Evolutionary conservation across 2,888 invertebrate genomes (phyloP).

Genomic region (Megaustenia siamemsis): DNA sequence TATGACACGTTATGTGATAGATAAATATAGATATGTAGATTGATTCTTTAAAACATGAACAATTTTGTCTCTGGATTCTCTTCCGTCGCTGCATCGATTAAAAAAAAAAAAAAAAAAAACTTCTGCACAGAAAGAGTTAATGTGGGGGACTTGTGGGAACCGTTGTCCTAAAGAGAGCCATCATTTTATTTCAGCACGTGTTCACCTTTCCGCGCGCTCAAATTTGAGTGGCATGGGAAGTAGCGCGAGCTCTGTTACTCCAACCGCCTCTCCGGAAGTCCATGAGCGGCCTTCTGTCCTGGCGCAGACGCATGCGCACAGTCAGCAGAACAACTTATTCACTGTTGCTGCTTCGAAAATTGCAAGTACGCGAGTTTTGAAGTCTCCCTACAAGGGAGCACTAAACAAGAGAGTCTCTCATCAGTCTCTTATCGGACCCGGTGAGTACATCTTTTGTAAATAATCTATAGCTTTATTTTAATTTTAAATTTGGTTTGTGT

Average conservation of each 20-base stretch:
- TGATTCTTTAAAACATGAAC: no score
- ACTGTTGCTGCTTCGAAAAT: background rate
- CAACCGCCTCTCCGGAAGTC: slow-evolving; percentile 17
- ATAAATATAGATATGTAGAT: no score
- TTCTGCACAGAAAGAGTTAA: no score
- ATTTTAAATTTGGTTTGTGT: background rate
- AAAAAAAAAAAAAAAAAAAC: no score
- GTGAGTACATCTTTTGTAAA: background rate
- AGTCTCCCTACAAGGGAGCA: background rate
- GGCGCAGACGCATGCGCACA: slow-evolving; percentile 31
- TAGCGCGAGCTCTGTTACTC: slow-evolving; percentile 32
- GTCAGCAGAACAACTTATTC: background rate
- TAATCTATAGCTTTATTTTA: background rate
- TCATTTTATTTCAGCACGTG: no score
- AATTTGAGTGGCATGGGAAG: slow-evolving; percentile 16
- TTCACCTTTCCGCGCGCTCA: background rate
- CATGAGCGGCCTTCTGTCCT: background rate
- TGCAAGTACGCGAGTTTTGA: background rate
- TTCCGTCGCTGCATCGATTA: no score
- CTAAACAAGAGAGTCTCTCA: background rate
- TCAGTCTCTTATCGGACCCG: background rate
- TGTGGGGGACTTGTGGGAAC: no score
- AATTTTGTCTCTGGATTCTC: no score
- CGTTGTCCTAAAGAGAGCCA: no score
- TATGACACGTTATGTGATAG: no score